Conservation (phyloP, 1,140 invertebrate species). For the Oscheius sp. region DNA sequence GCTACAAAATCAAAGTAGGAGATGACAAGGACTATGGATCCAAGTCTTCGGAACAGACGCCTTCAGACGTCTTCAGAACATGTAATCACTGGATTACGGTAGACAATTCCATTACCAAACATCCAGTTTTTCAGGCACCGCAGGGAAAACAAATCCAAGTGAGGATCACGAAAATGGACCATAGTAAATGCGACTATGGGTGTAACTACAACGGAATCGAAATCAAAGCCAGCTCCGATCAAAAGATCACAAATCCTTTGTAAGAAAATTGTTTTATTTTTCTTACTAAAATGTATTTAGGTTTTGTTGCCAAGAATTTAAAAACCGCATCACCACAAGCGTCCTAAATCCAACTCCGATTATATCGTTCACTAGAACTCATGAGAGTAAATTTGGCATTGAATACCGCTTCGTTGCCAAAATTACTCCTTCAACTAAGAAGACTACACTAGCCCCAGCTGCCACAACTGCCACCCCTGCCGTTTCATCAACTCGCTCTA, state of each 20-base stretch:
- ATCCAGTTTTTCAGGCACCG: background rate
- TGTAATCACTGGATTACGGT: slow-evolving; percentile 26
- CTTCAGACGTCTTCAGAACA: background rate
- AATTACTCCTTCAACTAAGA: too few species aligned
- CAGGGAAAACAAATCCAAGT: background rate
- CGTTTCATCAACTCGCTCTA: too few species aligned
- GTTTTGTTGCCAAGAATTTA: background rate
- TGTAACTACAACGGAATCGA: slow-evolving; percentile 11
- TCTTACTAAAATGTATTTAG: background rate
- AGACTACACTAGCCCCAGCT: too few species aligned
- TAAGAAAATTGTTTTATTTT: background rate
- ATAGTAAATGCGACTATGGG: background rate
- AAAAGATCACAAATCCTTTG: background rate
- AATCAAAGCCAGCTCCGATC: background rate
- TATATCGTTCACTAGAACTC: background rate
- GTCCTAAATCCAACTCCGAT: slow-evolving; percentile 2
- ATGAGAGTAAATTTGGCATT: background rate
- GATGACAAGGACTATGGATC: background rate
- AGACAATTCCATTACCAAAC: background rate
- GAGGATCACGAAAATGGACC: background rate
- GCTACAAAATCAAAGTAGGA: background rate
- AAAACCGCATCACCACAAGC: slow-evolving; percentile 2
- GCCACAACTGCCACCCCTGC: too few species aligned
- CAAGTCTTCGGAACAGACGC: too few species aligned
- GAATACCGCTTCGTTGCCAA: too few species aligned